Evolutionary conservation across 1,140 invertebrate species (phyloP).

Genomic region (Coelopa frigida): DNA sequence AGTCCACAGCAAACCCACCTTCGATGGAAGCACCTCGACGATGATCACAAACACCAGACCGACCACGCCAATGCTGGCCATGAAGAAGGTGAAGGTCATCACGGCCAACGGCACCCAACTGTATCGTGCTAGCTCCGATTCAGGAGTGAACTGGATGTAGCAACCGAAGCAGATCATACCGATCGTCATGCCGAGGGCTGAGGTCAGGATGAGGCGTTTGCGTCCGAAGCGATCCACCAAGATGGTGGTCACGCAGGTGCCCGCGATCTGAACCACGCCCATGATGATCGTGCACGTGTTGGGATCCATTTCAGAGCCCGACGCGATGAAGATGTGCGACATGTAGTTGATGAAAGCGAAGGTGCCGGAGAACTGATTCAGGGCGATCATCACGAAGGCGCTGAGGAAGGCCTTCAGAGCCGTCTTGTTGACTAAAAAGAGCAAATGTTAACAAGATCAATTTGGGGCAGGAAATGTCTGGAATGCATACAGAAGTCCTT

Average conservation of each 20-base stretch:
- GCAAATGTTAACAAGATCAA: not conserved
- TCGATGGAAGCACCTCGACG: slow-evolving; percentile 34
- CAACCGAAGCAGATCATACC: slow-evolving; percentile 25
- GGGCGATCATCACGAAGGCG: slow-evolving; percentile 25
- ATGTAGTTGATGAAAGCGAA: slow-evolving; percentile 52
- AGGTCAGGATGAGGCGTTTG: slow-evolving; percentile 37
- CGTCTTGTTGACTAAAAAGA: slow-evolving; percentile 17
- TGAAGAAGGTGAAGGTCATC: slow-evolving; percentile 36
- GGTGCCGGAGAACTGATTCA: slow-evolving; percentile 49
- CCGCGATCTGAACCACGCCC: slow-evolving; percentile 51
- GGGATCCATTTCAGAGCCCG: slow-evolving; percentile 53
- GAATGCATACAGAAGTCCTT: too few species aligned
- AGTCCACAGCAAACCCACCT: slow-evolving; percentile 25
- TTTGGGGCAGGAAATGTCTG: not conserved
- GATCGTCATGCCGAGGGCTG: slow-evolving; percentile 25
- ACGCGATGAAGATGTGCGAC: slow-evolving; percentile 56
- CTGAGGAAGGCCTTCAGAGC: slow-evolving; percentile 31
- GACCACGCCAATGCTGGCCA: slow-evolving; percentile 30
- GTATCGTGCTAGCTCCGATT: slow-evolving; percentile 21
- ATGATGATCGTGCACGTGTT: slow-evolving; percentile 68
- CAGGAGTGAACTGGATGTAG: slow-evolving; percentile 17
- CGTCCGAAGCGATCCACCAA: slow-evolving; percentile 49
- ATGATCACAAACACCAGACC: slow-evolving; percentile 35
- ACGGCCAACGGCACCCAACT: slow-evolving; percentile 32
- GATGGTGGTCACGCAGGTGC: slow-evolving; percentile 47